Conservation (phyloP, 2,888 invertebrate genomes). For the Lepidonotus clava region DNA sequence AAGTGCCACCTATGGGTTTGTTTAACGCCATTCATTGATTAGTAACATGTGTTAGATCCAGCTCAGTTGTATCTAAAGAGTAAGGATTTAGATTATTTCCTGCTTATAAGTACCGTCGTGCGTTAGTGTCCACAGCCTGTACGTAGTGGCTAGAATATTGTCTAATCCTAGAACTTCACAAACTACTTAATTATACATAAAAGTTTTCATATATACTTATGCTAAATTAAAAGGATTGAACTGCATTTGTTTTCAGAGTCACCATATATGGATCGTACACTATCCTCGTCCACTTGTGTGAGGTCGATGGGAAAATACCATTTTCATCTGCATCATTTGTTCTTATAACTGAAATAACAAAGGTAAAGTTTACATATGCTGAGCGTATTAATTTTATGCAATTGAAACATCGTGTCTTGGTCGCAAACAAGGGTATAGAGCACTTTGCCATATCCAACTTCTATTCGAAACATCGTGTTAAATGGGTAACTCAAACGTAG, state of each 20-base stretch:
- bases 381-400: neutral
- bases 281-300: slow-evolving; percentile 76
- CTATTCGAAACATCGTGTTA: neutral
- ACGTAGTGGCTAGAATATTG: neutral
- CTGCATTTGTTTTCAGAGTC: slow-evolving; percentile 67
- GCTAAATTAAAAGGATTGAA: neutral
- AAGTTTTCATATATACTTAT: neutral
- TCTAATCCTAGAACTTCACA: neutral
- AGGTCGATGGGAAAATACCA: slow-evolving; percentile 75
- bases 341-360: slow-evolving; percentile 74
- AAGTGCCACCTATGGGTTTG: neutral
- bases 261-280: slow-evolving; percentile 78
- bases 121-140: neutral
- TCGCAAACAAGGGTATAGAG: neutral
- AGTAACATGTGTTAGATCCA: neutral
- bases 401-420: neutral
- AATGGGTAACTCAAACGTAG: neutral
- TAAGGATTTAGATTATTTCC: neutral
- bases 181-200: neutral
- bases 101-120: neutral
- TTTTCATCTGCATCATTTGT: slow-evolving; percentile 77
- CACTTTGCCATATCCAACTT: neutral
- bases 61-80: neutral
- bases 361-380: slow-evolving; percentile 67
- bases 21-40: neutral